phyloP scores from a whole-genome alignment of 2,113 vertebrate genomes.

The Pachyramphus minor region DNA sequence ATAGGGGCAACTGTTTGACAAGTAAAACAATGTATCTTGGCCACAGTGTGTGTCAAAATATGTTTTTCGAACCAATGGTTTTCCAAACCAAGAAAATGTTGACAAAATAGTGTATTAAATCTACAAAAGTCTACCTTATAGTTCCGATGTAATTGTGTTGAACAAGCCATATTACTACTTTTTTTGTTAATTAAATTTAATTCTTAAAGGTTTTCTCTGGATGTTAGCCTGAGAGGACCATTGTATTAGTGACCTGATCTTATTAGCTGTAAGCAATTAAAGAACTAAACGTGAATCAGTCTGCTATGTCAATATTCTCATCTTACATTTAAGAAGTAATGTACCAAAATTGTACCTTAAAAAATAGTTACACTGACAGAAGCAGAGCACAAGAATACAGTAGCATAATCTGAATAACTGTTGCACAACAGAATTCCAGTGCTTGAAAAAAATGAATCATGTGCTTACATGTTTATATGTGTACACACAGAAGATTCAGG shows the following conservation, averaged over 20 bases:
- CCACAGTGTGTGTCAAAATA: not conserved
- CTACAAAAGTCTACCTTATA: not conserved
- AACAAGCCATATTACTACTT: not conserved
- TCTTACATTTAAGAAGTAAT: not conserved
- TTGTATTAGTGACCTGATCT: not conserved
- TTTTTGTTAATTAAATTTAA: not conserved
- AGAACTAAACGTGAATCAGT: not conserved
- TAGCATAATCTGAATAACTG: not conserved
- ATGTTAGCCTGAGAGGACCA: not conserved
- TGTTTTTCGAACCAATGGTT: not conserved
- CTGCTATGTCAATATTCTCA: not conserved
- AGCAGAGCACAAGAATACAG: not conserved
- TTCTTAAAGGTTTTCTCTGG: not conserved
- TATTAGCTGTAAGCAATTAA: constrained; percentile 2
- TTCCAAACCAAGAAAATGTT: not conserved
- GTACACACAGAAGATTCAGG: not conserved
- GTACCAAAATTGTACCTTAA: not conserved
- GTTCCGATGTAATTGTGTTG: not conserved
- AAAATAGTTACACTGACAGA: not conserved
- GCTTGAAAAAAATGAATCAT: not conserved
- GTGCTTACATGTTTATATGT: no score
- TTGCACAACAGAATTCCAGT: not conserved
- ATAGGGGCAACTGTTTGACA: not conserved
- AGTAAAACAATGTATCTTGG: not conserved
- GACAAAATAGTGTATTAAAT: not conserved